Percentiles rank a stretch among this genome's conserved stretches.
phyloP scores from a whole-genome alignment of 1,140 invertebrate species.

The Neotoxoptera formosana region DNA sequence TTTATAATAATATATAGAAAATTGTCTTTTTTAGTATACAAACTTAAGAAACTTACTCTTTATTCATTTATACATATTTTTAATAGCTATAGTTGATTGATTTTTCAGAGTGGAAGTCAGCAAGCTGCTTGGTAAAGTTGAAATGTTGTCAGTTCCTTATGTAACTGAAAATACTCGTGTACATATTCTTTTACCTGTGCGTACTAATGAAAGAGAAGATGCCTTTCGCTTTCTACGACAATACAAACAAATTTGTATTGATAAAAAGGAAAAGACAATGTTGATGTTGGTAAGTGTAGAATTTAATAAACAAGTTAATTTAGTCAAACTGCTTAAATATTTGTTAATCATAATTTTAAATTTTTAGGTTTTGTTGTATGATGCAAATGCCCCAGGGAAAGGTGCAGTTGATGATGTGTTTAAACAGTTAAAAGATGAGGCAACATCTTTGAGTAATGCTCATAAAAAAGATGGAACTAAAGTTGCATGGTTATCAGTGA shows the following conservation, averaged over 20 bases:
- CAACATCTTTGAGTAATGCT: constrained; percentile 71
- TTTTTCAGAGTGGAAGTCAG: constrained; percentile 71
- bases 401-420: constrained; percentile 71
- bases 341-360: constrained; percentile 58
- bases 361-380: constrained; percentile 70
- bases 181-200: constrained; percentile 75
- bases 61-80: not conserved
- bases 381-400: constrained; percentile 70
- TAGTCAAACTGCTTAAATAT: not conserved
- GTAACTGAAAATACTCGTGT: constrained; percentile 88
- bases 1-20: no score
- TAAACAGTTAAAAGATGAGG: constrained; percentile 71
- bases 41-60: not conserved
- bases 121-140: constrained; percentile 82
- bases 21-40: not conserved
- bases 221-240: constrained; percentile 73
- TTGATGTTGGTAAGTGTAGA: constrained; percentile 71
- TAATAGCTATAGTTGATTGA: constrained; percentile 28
- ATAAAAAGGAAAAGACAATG: constrained; percentile 79
- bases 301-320: constrained; percentile 59
- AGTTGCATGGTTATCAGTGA: constrained; percentile 76
- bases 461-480: constrained; percentile 74
- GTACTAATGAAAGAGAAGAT: constrained; percentile 66
- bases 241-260: constrained; percentile 76
- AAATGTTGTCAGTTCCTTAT: constrained; percentile 87